Evolutionary conservation across 2,113 vertebrate species (phyloP).

Genomic region (Leuciscus idus): DNA sequence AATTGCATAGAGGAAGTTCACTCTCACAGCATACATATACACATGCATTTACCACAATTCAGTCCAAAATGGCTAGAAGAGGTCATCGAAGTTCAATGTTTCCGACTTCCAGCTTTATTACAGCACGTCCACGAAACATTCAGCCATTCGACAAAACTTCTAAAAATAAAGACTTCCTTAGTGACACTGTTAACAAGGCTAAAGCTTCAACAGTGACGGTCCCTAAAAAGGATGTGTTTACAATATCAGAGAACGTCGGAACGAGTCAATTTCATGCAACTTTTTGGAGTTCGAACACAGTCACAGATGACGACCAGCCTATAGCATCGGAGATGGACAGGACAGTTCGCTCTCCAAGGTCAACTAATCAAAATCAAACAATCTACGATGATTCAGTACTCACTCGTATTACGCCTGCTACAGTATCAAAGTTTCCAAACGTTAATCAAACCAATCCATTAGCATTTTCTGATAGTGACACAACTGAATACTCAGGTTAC

Average conservation of each 20-base stretch:
- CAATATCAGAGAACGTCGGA: not conserved
- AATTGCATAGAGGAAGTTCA: slow-evolving; percentile 1
- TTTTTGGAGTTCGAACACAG: not conserved
- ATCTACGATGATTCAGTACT: slow-evolving; percentile 4
- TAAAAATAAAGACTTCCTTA: not conserved
- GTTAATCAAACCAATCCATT: slow-evolving; percentile 28
- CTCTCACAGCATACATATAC: not conserved
- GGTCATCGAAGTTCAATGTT: not conserved
- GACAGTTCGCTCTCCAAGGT: slow-evolving; percentile 38
- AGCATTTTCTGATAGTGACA: not conserved
- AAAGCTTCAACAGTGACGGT: not conserved
- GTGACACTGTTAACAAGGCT: not conserved
- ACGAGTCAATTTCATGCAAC: not conserved
- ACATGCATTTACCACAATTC: slow-evolving; percentile 11
- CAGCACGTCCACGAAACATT: not conserved
- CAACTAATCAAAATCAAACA: slow-evolving; percentile 20
- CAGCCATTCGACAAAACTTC: not conserved
- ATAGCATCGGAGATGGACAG: not conserved
- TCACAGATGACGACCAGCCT: not conserved
- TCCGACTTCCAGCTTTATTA: not conserved
- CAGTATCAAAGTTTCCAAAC: slow-evolving; percentile 42
- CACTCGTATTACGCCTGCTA: slow-evolving; percentile 1
- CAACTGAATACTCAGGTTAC: not conserved
- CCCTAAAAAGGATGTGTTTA: not conserved
- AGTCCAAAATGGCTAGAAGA: not conserved